Percentiles rank a stretch among this genome's conserved stretches.
Evolutionary conservation across 2,113 vertebrate species (phyloP).

Genomic region (Ptilorrhoa leucosticta): DNA sequence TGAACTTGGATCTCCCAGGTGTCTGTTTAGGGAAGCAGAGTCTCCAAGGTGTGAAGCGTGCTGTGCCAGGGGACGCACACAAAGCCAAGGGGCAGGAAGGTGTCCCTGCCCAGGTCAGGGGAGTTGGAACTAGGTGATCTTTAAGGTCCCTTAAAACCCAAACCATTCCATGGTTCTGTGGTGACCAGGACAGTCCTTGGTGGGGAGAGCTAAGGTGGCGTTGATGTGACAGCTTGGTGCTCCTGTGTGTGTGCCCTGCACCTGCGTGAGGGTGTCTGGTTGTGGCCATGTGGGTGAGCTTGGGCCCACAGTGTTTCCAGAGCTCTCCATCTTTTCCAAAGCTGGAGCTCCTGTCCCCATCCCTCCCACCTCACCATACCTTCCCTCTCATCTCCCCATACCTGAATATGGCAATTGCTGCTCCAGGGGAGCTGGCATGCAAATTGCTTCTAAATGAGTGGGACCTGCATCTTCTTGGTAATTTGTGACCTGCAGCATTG

Average conservation of each 20-base stretch:
- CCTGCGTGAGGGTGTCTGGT: not conserved
- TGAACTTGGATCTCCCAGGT: not conserved
- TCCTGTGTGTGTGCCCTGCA: not conserved
- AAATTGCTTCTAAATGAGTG: not conserved
- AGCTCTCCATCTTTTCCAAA: not conserved
- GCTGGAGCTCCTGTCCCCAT: not conserved
- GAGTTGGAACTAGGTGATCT: not conserved
- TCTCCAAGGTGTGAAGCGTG: not conserved
- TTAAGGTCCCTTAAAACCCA: not conserved
- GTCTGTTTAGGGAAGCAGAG: not conserved
- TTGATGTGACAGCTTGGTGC: not conserved
- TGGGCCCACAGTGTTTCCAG: not conserved
- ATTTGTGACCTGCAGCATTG: not conserved
- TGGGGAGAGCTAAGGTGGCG: no score
- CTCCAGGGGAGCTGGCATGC: not conserved
- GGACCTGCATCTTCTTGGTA: not conserved
- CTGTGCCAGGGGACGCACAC: rapidly evolving
- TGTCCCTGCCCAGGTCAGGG: not conserved
- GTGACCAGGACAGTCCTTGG: not conserved
- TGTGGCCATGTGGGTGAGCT: not conserved
- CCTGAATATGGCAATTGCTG: not conserved
- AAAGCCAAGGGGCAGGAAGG: not conserved
- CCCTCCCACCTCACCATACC: rapidly evolving
- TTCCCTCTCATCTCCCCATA: not conserved
- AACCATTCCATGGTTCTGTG: not conserved